These are phyloP conservation scores for Tetraodon nigroviridis DNA, from an alignment of 2,113 vertebrate genomes.

Conservation along the genomic window DNA sequence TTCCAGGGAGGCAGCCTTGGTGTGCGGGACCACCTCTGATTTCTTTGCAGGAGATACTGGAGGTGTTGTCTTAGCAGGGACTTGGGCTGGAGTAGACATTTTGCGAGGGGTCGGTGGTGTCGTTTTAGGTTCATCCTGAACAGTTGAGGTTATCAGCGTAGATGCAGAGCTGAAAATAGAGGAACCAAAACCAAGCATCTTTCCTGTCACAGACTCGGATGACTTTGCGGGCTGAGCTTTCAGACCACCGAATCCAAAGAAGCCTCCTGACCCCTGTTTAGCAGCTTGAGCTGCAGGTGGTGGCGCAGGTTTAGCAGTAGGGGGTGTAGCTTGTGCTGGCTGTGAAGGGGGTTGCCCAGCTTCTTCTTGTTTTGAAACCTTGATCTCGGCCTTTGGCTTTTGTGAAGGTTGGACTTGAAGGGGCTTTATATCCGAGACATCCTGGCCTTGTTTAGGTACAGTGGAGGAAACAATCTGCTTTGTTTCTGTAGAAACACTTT, in stretches of 20 bases:
- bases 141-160: constrained; percentile 68
- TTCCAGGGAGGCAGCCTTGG: constrained; percentile 56
- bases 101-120: constrained; percentile 65
- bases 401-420: constrained; percentile 38
- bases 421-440: constrained; percentile 58
- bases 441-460: constrained; percentile 7
- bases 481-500: constrained; percentile 21
- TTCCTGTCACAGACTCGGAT: constrained; percentile 67
- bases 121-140: constrained; percentile 65
- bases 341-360: constrained; percentile 45
- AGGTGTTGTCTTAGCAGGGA: constrained; percentile 48
- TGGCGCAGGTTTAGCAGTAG: constrained; percentile 63
- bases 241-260: constrained; percentile 72
- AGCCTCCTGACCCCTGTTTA: constrained; percentile 77
- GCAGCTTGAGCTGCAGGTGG: constrained; percentile 42
- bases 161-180: constrained; percentile 73
- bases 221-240: constrained; percentile 65
- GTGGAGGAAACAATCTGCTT: background rate
- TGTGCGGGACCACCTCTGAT: constrained; percentile 31
- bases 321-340: constrained; percentile 61
- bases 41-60: constrained; percentile 57
- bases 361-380: constrained; percentile 50
- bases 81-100: constrained; percentile 25
- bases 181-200: constrained; percentile 71
- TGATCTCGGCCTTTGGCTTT: constrained; percentile 46